Conservation (phyloP, 2,113 vertebrate genomes). For the Labrus mixtus region DNA sequence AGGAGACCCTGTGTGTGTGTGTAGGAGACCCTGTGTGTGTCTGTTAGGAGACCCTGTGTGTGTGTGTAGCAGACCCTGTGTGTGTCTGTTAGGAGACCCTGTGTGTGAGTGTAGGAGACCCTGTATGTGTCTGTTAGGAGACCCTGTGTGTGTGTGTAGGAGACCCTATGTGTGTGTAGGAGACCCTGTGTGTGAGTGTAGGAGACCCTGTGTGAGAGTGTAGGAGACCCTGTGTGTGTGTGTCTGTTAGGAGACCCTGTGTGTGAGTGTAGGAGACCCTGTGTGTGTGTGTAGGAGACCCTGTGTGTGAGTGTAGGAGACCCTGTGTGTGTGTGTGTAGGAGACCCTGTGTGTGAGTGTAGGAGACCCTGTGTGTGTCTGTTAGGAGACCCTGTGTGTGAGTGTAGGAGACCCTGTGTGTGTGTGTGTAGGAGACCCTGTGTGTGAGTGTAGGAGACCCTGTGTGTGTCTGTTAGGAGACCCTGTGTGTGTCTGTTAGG, state of each 20-base stretch:
- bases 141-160: not conserved
- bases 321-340: not conserved
- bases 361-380: no score
- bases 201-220: not conserved
- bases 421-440: not conserved
- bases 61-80: no score
- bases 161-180: not conserved
- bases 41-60: not conserved
- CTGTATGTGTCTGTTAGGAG: not conserved
- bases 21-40: no score
- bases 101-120: not conserved
- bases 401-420: no score
- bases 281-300: not conserved
- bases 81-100: not conserved
- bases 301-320: not conserved
- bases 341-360: not conserved
- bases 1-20: not conserved
- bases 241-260: no score
- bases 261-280: not conserved
- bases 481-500: no score
- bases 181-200: not conserved
- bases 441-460: not conserved
- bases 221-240: no score
- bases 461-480: no score
- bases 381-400: not conserved